Evolutionary conservation across 2,113 vertebrate genomes (phyloP), one percentile per base, ranked within the genome.

Genomic region (Halichoerus grypus): DNA sequence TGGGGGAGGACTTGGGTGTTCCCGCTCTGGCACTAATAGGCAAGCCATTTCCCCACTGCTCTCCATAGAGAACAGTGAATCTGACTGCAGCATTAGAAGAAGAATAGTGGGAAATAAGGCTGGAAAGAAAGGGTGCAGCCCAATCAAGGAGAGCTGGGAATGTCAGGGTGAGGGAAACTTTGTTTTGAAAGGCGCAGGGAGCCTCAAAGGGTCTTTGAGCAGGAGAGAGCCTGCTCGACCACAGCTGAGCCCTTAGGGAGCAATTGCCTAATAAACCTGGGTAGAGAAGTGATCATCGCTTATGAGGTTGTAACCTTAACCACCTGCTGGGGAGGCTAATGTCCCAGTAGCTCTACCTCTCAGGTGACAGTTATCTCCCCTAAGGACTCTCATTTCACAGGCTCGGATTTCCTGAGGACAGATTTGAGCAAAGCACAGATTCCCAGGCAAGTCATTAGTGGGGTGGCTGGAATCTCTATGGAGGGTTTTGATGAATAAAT

Each of bases 331-430:
- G 61, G 12, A 91, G 71, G 83, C 76, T 57, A 63, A 72, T 67
- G 71, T 88, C 85, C 80, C 46, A 2, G 46, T 49, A 77, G 89
- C 53, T 92, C 59, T 94, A 13, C 77, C 82, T 93, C 83, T 80
- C 90, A 88, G 49, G 74, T 97, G 79, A 90, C 51, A 91, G 74
- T 49, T 16, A 28, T 85, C 79, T 96, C 63, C 80, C 84, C 69
- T 76, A 69, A 94, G 3, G 49, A 69, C 71, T 91, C 72, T 96
- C 49, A 51, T 71, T 81, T 91, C 81, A 81, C 77, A 94, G 42
- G 33, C 84, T 97, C 77, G 0, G 69, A 11, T 95, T 97, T 96
- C 93, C 88, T 21, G 49, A 88, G 84, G 84, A 93, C 81, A 81
- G 65, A 94, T 88, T 88, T 91, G 33, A 96, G 59, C 39, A 24